Evolutionary conservation across 2,113 vertebrate species (phyloP), one percentile per base, ranked within the genome.

Genomic region (Mionectes macconnelli): DNA sequence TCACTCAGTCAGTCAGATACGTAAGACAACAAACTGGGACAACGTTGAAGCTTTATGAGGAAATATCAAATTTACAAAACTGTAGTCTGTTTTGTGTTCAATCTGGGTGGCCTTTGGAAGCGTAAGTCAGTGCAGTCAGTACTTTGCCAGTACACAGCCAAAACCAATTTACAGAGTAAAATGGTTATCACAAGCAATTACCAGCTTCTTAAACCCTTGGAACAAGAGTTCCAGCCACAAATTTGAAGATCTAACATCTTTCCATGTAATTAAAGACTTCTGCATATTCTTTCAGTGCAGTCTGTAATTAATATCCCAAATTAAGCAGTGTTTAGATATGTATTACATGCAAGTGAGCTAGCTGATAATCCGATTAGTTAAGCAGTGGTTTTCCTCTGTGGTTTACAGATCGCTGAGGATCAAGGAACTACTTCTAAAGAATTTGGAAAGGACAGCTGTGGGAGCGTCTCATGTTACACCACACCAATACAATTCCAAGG

Each of bases 311-410:
- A 93, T 94, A 84, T 72, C 73, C 16, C 31, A 90, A 94, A 96
- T 90, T 84, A 96, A 90, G 64, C 33, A 60, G 52, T 53, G 83
- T 92, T 95, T 90, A 86, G 68, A 40, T 90, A 84, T 82, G 76
- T 87, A 82, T 81, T 90, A 90, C 85, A 64, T 68, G 73, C 89
- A 68, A 93, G 80, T 28, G 88, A 93, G 69, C 62, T 81, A 75
- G 20, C 18, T 96, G 93, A 93, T 95, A 96, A 96, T 85, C 85
- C 4, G 4, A 92, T 94, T 89, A 93, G 89, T 70, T 94, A 84
- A 78, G 53, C 68, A 60, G 83, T 78, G 93, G 39, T 89, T 96
- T 95, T 81, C 76, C 84, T 90, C 83, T 78, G 80, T 68, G 84
- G 64, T 92, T 92, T 89, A 77, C 60, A 47, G 79, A 94, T 93